Evolutionary conservation across 2,888 invertebrate species (phyloP).

Genomic region (Perdita meconis): DNA sequence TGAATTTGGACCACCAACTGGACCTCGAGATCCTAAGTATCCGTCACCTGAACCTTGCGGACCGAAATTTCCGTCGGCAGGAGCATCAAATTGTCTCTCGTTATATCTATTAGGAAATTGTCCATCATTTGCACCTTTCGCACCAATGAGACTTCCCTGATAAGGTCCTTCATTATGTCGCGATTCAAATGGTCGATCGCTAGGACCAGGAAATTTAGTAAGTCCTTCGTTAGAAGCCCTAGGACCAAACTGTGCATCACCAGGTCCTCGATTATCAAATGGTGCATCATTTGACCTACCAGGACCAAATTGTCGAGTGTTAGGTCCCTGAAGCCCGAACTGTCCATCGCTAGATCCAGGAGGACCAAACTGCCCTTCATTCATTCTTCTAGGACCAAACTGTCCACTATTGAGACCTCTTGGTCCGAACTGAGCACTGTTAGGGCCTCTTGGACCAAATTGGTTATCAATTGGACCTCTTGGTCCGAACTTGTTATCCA

Average conservation of each 20-base stretch:
- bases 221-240: conserved; percentile 35
- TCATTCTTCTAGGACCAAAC: conserved; percentile 51
- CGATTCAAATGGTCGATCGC: conserved; percentile 45
- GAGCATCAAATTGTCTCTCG: conserved; percentile 32
- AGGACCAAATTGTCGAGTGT: conserved; percentile 44
- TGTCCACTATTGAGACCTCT: conserved; percentile 39
- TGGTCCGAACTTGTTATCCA: conserved; percentile 49
- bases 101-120: conserved; percentile 36
- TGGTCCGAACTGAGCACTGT: conserved; percentile 32
- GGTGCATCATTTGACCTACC: conserved; percentile 44
- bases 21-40: conserved; percentile 41
- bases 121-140: conserved; percentile 31
- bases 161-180: conserved; percentile 35
- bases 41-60: conserved; percentile 22
- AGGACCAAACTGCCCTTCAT: conserved; percentile 46
- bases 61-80: conserved; percentile 21
- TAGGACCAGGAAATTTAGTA: conserved; percentile 43
- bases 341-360: conserved; percentile 39
- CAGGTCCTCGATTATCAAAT: conserved; percentile 41
- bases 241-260: conserved; percentile 55
- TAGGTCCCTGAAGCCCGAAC: conserved; percentile 46
- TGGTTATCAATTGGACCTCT: conserved; percentile 42
- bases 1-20: conserved; percentile 38
- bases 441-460: conserved; percentile 47
- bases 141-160: conserved; percentile 30